phyloP scores from a whole-genome alignment of 2,113 vertebrate genomes.

The Gnathonemus longibarbis region DNA sequence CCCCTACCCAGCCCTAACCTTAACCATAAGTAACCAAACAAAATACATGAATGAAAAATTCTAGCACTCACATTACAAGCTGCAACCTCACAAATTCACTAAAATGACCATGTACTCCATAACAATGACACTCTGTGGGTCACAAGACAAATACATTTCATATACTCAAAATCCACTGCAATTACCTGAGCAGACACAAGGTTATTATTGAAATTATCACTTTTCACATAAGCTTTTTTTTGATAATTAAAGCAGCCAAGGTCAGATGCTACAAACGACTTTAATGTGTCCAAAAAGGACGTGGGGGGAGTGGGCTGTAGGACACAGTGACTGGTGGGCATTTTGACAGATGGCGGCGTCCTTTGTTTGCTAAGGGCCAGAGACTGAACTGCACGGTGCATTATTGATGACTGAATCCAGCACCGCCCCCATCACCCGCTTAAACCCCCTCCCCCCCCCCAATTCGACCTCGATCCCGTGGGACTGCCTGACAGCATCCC shows the following conservation, averaged over 20 bases:
- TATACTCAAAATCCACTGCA: neutral
- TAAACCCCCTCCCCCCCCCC: neutral
- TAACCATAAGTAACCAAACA: too few relatives aligned
- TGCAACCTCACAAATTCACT: neutral
- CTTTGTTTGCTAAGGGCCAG: neutral
- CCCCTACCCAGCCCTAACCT: too few relatives aligned
- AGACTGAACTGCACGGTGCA: neutral
- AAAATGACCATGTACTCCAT: neutral
- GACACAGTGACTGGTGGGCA: neutral
- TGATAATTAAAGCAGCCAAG: neutral
- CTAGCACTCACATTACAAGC: neutral
- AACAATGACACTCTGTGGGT: neutral
- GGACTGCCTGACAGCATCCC: neutral
- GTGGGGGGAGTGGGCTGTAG: neutral
- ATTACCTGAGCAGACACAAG: neutral
- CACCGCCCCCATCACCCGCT: neutral
- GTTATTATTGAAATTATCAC: neutral
- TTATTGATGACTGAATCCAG: constrained; percentile 8
- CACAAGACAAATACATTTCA: neutral
- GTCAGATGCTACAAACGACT: neutral
- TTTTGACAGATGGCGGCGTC: neutral
- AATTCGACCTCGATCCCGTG: neutral
- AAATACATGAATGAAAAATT: neutral
- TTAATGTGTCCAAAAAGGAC: neutral
- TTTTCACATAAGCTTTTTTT: neutral